Evolutionary conservation across 2,113 vertebrate species (phyloP), one percentile per base, ranked within the genome.

Genomic region (Myocastor coypus): DNA sequence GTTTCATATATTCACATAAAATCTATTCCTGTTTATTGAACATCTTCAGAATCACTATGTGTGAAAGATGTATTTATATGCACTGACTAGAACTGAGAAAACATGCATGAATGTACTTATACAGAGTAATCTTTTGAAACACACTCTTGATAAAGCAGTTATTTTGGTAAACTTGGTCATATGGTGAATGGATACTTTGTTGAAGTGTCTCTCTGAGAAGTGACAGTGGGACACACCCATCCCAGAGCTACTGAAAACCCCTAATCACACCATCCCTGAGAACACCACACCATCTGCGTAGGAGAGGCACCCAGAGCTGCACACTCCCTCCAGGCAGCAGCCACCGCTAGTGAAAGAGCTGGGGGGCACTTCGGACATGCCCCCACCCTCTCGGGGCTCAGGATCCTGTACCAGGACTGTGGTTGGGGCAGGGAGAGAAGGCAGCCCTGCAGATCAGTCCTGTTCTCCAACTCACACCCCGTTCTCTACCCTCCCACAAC

Each of bases 141-240:
- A 89, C 94, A 57, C 59, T 89, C 87, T 91, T 37, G 37, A 81
- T 66, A 84, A 95, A 88, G 78, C 87, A 86, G 66, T 80, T 92
- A 52, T 90, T 87, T 89, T n/a, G 20, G 80, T 69, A 82, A 75
- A 78, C 64, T 91, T 90, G 87, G 55, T 61, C 87, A n/a, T 68
- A 84, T 64, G 55, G 90, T 52, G 32, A 90, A 52, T 46, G 80
- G 75, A 71, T 10, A 66, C 22, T 55, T 59, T 61, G 63, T 26
- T 81, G 78, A 75, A 87, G 1, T 30, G 19, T 83, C n/a, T 94
- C 55, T 84, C 42, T 87, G 50, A 83, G 59, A 55, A 83, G 86
- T 55, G 64, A 83, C 50, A 64, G 26, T 34, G 13, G 17, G 37
- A 77, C 26, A 52, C 52, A 87, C 32, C 59, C 83, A 94, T 50